Percentiles rank a stretch among this genome's conserved stretches.
phyloP scores from a whole-genome alignment of 2,888 invertebrate genomes.

The Papilio elwesi region DNA sequence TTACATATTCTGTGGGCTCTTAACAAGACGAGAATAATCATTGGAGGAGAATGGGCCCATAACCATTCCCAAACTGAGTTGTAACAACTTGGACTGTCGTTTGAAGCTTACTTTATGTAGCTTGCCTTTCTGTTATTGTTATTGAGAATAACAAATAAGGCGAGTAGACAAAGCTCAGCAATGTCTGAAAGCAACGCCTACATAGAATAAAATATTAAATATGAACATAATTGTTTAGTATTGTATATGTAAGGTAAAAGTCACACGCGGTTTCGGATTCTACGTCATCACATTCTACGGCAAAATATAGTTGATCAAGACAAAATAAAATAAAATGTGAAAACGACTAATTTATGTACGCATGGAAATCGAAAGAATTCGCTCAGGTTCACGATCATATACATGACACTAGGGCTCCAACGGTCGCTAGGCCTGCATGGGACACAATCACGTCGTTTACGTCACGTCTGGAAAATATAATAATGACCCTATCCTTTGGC shows the following conservation, averaged over 20 bases:
- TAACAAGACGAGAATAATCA: constrained; percentile 15
- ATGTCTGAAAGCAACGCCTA: constrained; percentile 40
- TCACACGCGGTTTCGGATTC: not conserved
- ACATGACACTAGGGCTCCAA: not conserved
- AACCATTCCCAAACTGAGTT: constrained; percentile 30
- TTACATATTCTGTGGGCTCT: not conserved
- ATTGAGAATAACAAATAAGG: constrained; percentile 40
- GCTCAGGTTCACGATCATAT: too few species aligned
- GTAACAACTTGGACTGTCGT: constrained; percentile 40
- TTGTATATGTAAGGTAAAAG: not conserved
- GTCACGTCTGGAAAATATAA: not conserved
- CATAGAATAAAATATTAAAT: constrained; percentile 18
- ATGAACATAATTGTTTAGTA: constrained; percentile 15
- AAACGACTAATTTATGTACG: too few species aligned
- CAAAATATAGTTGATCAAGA: too few species aligned
- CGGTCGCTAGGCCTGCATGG: not conserved
- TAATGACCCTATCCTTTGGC: not conserved
- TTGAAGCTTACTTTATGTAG: constrained; percentile 46
- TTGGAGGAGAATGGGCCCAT: constrained; percentile 10
- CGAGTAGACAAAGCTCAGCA: constrained; percentile 29
- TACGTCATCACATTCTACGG: too few species aligned
- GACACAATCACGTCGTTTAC: not conserved
- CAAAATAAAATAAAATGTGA: too few species aligned
- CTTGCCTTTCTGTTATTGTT: constrained; percentile 45
- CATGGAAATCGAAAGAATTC: too few species aligned